A percentile compares a stretch with the other conserved stretches of the same genome.
These are phyloP conservation scores for Agrypnia vestita DNA, from an alignment of 1,140 invertebrate genomes.

Conservation along the genomic window DNA sequence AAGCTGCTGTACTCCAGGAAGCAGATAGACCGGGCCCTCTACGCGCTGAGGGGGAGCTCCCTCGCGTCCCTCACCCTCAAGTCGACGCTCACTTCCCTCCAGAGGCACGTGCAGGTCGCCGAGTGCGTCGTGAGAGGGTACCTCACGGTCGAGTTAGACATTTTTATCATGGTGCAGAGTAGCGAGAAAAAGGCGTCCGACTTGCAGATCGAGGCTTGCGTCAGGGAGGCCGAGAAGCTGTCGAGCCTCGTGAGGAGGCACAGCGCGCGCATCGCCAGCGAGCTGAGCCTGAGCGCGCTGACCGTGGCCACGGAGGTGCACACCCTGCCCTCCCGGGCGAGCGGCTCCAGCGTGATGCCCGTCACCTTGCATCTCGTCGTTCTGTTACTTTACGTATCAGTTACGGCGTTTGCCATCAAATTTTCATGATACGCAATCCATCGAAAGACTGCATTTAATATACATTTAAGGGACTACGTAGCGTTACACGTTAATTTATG, in stretches of 20 bases:
- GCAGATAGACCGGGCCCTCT: slow-evolving; percentile 80
- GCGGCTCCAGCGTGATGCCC: neutral
- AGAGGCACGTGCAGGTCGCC: slow-evolving; percentile 83
- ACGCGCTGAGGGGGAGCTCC: slow-evolving; percentile 76
- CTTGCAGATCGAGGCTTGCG: slow-evolving; percentile 86
- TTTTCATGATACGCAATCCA: slow-evolving; percentile 22
- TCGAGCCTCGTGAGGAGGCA: slow-evolving; percentile 83
- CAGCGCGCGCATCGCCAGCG: slow-evolving; percentile 81
- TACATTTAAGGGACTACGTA: neutral
- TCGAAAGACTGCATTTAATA: slow-evolving; percentile 25
- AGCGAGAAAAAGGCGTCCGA: slow-evolving; percentile 77
- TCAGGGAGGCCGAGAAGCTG: slow-evolving; percentile 88
- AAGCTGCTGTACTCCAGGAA: slow-evolving; percentile 85
- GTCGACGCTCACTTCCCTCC: slow-evolving; percentile 80
- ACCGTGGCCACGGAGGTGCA: slow-evolving; percentile 76
- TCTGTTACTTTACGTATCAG: neutral
- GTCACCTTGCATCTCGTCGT: neutral
- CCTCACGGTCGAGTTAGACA: slow-evolving; percentile 87
- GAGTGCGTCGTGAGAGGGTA: slow-evolving; percentile 88
- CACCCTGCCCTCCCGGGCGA: slow-evolving; percentile 44
- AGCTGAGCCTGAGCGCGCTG: slow-evolving; percentile 83
- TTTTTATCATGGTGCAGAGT: slow-evolving; percentile 84
- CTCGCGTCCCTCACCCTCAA: slow-evolving; percentile 78
- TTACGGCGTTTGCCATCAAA: slow-evolving; percentile 14
- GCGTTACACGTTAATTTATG: neutral